These are phyloP conservation scores for Scophthalmus maximus DNA, from an alignment of 2,113 vertebrate species.

Conservation along the genomic window DNA sequence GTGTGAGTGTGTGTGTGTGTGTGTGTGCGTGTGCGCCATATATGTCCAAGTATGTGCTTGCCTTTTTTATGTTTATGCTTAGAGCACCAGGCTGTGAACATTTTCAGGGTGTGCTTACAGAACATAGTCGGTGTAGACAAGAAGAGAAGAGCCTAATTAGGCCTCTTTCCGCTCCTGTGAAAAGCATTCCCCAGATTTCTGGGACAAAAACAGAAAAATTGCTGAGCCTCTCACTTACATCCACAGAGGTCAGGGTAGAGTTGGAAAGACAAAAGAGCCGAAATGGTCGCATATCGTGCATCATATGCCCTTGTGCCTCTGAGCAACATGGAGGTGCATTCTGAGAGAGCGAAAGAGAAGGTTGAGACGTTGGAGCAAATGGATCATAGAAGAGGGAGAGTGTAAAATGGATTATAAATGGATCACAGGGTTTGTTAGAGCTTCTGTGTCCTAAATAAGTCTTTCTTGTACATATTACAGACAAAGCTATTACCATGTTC, in stretches of 20 bases:
- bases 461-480: constrained; percentile 4
- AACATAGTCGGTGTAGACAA: constrained; percentile 15
- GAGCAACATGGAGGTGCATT: background rate
- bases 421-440: constrained; percentile 1
- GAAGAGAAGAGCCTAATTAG: too few species aligned
- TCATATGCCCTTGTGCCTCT: constrained; percentile 1
- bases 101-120: constrained; percentile 5
- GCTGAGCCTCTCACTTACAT: too few species aligned
- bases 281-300: constrained; percentile 19
- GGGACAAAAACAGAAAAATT: constrained; percentile 3
- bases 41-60: constrained; percentile 1
- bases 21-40: background rate
- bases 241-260: constrained; percentile 1
- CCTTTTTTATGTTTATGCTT: constrained; percentile 8
- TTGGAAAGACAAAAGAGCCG: background rate
- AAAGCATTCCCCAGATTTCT: constrained; percentile 22
- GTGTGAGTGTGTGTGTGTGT: background rate
- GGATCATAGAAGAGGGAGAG: background rate
- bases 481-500: constrained; percentile 1
- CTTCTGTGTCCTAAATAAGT: constrained; percentile 4
- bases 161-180: constrained; percentile 42
- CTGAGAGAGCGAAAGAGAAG: background rate
- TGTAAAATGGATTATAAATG: constrained; percentile 23
- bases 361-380: background rate
- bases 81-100: constrained; percentile 11